Evolutionary conservation across 2,113 vertebrate genomes (phyloP).

Genomic region (Vidua macroura): DNA sequence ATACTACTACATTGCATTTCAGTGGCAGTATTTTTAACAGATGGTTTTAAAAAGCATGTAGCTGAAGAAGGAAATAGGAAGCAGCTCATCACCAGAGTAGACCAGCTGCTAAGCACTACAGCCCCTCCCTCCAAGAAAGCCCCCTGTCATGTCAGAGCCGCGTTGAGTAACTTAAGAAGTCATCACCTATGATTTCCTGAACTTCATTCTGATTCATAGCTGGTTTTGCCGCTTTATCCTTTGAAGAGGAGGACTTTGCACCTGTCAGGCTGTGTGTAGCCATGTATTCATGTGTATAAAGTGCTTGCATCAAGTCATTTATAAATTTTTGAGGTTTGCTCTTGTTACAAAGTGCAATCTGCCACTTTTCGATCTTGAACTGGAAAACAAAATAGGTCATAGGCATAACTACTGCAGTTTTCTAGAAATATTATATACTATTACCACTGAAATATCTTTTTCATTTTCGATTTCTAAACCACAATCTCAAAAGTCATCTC

Average conservation of each 20-base stretch:
- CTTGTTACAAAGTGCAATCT: constrained; percentile 78
- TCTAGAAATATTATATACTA: neutral
- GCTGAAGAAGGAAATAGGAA: neutral
- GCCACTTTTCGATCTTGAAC: constrained; percentile 80
- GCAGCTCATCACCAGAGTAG: neutral
- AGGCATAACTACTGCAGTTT: neutral
- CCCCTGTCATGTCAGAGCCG: constrained; percentile 5
- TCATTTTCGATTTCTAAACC: neutral
- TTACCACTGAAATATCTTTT: neutral
- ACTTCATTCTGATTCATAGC: constrained; percentile 81
- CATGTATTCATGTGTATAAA: constrained; percentile 78
- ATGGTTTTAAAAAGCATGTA: neutral
- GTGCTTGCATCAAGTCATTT: constrained; percentile 80
- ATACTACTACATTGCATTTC: neutral
- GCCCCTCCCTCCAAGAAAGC: neutral
- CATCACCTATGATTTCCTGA: constrained; percentile 79
- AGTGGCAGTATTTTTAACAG: neutral
- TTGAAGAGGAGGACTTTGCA: constrained; percentile 77
- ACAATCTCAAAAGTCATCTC: neutral
- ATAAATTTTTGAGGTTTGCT: constrained; percentile 80
- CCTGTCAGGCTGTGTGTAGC: constrained; percentile 77
- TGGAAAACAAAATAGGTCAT: constrained; percentile 64
- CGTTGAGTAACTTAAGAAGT: neutral
- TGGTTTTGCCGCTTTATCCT: constrained; percentile 75
- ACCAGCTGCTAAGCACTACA: neutral